phyloP scores from a whole-genome alignment of 1,140 invertebrate species.

The Lepidotrigona ventralis region DNA sequence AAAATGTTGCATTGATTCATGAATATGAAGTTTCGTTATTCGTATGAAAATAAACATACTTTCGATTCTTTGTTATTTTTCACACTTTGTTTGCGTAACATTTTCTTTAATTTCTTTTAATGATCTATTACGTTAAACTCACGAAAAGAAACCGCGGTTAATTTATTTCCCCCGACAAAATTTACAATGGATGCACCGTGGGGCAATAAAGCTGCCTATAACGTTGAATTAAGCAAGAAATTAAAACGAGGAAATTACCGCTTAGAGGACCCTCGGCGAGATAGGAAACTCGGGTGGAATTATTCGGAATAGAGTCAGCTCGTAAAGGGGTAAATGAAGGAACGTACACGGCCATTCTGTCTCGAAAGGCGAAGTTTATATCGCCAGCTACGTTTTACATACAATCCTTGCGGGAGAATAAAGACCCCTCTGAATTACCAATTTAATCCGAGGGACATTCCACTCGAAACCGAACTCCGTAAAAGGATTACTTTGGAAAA shows the following conservation, averaged over 20 bases:
- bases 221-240: constrained; percentile 14
- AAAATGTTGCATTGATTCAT: no score
- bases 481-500: not conserved
- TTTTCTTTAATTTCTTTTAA: no score
- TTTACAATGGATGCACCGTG: not conserved
- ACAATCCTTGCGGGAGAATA: constrained; percentile 40
- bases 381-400: constrained; percentile 40
- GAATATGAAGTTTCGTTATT: no score
- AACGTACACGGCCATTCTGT: constrained; percentile 16
- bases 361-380: constrained; percentile 57
- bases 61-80: no score
- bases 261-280: not conserved
- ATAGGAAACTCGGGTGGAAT: not conserved
- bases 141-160: not conserved
- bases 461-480: not conserved
- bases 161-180: not conserved
- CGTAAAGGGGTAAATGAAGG: constrained; percentile 34
- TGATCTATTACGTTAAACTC: not conserved
- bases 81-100: no score
- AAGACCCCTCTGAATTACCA: constrained; percentile 69
- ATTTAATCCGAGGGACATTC: constrained; percentile 58
- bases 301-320: constrained; percentile 5
- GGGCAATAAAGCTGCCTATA: not conserved
- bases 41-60: no score
- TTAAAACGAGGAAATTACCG: constrained; percentile 34